Base-by-base conservation (phyloP, 2,113 vertebrate species). In the Tringa solitaria region DNA sequence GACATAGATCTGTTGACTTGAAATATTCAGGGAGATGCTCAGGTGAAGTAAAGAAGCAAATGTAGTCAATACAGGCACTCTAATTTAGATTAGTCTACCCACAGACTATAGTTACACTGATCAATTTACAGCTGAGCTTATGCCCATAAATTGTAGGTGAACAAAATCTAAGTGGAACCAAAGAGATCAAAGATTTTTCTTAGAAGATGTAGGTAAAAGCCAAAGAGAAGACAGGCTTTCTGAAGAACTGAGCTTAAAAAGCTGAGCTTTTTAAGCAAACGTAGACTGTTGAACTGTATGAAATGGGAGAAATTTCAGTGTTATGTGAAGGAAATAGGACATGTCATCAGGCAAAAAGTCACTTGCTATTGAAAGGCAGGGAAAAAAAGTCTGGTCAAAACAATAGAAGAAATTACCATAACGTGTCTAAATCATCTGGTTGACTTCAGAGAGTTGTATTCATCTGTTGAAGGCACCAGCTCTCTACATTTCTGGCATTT, bases 151-250 rank as follows among this genome's bases (percentile, higher is more conserved):
- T 2, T 26, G 7, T 22, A 87, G 5, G 11, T 22, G 10, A 87
- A 76, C 0, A 1, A 92, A 68, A 41, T 16, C 9, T 33, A 43
- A 57, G 32, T 2, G 4, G 8, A 8, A 82, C 17, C 3, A 39
- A 64, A 63, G 24, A 3, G 0, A 24, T 45, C 3, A 60, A 87
- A 51, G 0, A 9, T 57, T 78, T 87, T 2, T 82, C 12, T 57
- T 65, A 24, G 26, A 78, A 87, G 7, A 51, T 33, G 3, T 4
- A 43, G 21, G 8, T 3, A 65, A 53, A 50, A 85, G 6, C 0
- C 0, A 67, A 83, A 41, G 24, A 30, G 72, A 65, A 16, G 0
- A 0, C 12, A 65, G 1, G 1, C 35, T 94, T 90, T 90, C 14
- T 77, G 41, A 61, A 72, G 11, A 88, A 3, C 5, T 85, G 45